Evolutionary conservation across 2,797 vertebrate genomes (phyloP), one percentile per base, ranked within the genome.

Genomic region (Scolopax rusticola): DNA sequence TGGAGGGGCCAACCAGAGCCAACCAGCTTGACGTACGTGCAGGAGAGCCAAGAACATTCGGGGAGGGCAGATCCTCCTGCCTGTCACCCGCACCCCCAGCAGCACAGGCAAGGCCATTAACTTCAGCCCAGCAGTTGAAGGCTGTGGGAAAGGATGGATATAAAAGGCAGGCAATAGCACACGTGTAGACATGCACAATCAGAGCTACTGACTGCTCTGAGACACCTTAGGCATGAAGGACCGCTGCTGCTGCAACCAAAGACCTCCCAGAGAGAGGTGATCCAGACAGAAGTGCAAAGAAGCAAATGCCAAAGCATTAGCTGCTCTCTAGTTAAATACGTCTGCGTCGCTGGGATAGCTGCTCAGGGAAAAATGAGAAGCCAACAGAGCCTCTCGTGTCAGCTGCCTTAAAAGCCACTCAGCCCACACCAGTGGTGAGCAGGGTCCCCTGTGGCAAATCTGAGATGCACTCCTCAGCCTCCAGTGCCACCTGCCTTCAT

Each of bases 171-270:
- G 68, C 23, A 32, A 11, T 18, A 61, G 12, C 43, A 45, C 57
- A 3, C 0, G 7, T 3, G 24, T 5, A 12, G 17, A 30, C 40
- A 45, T 25, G 20, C 28, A 25, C 13, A 7, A 54, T 54, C 6
- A 16, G 36, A 38, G 83, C 68, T 45, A 6, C 4, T 1, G 4
- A 18, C 47, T 21, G 80, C 45, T 8, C 3, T 2, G 27, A 30
- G 11, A 11, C 43, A 32, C 23, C 20, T 14, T 1, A 7, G 76
- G 65, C 45, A 25, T 0, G 10, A 41, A 16, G 1, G 0, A 5
- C 33, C 21, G 2, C 71, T 48, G 47, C 51, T 56, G 47, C 75
- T 57, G 70, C 47, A 25, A 8, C 27, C 81, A 32, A 25, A 61
- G 60, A 11, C 27, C 30, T 12, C 0, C 15, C 51, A 36, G 43